Base-by-base conservation (phyloP, 2,888 invertebrate genomes). In the Agrotis exclamationis region DNA sequence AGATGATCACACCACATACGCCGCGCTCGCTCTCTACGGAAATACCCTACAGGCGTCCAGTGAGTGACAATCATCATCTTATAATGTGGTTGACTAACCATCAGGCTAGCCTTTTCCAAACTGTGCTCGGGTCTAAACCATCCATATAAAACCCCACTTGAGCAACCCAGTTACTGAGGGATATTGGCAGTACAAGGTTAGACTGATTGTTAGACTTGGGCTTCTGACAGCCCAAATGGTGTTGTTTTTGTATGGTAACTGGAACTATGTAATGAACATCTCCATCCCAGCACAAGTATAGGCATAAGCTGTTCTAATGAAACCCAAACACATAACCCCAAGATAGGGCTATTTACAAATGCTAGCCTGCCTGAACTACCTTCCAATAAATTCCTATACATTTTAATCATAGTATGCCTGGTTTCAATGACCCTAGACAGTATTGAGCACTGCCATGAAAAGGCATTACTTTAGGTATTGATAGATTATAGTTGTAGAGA, bases 1-100 rank as follows among this genome's bases (percentile, higher is more conserved):
- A 71, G 81, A 71, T 71, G 64, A 97, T 33, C 97, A 97, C 78
- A 95, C 71, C 71, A 74, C 95, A 64, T 95, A 96, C 86, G 93
- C 95, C 70, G 91, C 96, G 76, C 94, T 94, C 86, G 91, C 92
- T 69, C 92, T 92, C 48, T 92, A 94, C 60, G 68, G 80, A 64
- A 64, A 28, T 77, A 95, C 94, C 87, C 94, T 93, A 66, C 92
- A 82, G 60, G 80, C 94, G 56, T 90, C 94, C 50, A 95, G 95
- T 89, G 95, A 80, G 77, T 83, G 72, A 76, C 69, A 74, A 77
- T 74, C 63, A 79, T 66, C 54, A 62, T 74, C 60, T 50, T 63
- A 74, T 79, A 45, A 60, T 60, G 54, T 53, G 58, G 63, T 74
- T 63, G 47, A 54, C 60, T 78, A 72, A 78, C 64, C 22, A 72